Base-by-base conservation (phyloP, 1,140 invertebrate species). In the Diploscapter pachys region DNA sequence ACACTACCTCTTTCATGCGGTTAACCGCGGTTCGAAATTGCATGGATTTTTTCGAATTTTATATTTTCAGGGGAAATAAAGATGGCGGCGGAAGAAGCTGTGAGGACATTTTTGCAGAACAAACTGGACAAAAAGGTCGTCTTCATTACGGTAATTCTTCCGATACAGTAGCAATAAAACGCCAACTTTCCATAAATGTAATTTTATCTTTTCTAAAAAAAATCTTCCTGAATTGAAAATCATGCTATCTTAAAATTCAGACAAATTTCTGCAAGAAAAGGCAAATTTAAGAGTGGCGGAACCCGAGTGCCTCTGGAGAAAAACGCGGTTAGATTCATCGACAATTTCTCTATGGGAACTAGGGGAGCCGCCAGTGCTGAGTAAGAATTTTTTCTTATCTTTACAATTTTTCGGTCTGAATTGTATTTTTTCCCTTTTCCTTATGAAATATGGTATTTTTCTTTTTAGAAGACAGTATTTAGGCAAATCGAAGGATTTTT, bases 301-400 rank as follows among this genome's bases (percentile, higher is more conserved):
- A 98, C 96, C 31, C 96, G 92, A 50, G 93, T 98, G 3, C 96
- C 96, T 2, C 87, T 99, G 63, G 96, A 99, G 85, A 92, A 94
- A 81, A 95, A 96, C 82, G 97, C 95, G 4, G 96, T 99, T 0
- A 89, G 96, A 64, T 99, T 93, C 87, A 93, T 99, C 62, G 96
- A 99, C 84, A 99, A 99, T 88, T 99, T 99, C 87, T 98, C 95
- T 86, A 92, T 93, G 11, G 96, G 96, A 56, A 96, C 91, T 0
- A 89, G 96, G 80, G 96, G 96, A 51, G 91, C 96, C 1, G 90
- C 93, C 3, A 98, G 95, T 2, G 90, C 95, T 2, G 96, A 99
- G 89, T 95, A 88, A 84, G 85, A 81, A 80, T 82, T 31, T 49
- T 66, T 52, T 9, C 31, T 31, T 31, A 31, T 31, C 31, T 31